These are phyloP conservation scores for Napeogenes inachia DNA, from an alignment of 2,888 invertebrate genomes.

Conservation along the genomic window DNA sequence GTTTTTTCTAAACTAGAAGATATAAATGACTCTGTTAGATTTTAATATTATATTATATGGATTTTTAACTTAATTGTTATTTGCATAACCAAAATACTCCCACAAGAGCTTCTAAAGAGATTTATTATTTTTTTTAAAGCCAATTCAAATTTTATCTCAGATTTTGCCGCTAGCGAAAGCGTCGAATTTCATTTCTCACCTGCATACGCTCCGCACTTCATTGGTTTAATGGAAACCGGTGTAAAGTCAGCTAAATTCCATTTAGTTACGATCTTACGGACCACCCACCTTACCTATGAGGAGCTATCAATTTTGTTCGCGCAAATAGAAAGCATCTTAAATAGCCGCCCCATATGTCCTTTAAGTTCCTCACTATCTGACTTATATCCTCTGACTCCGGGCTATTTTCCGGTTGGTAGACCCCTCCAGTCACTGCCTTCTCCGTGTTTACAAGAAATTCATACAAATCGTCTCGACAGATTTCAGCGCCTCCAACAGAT, in stretches of 20 bases:
- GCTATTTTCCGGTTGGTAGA: conserved; percentile 25
- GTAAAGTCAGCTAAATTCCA: conserved; percentile 25
- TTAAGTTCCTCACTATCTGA: conserved; percentile 23
- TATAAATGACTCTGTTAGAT: no score
- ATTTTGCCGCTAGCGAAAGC: conserved; percentile 32
- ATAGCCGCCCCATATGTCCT: conserved; percentile 22
- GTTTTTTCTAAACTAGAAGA: no score
- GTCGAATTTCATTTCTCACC: conserved; percentile 34
- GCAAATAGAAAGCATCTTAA: conserved; percentile 26
- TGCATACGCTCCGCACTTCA: conserved; percentile 27
- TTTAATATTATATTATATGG: no score
- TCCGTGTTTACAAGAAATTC: neutral
- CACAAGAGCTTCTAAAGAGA: no score
- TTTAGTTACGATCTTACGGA: conserved; percentile 22
- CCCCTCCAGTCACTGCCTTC: conserved; percentile 20
- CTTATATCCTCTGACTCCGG: conserved; percentile 19
- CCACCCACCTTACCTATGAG: conserved; percentile 25
- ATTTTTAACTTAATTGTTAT: no score
- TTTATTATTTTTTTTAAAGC: neutral
- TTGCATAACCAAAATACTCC: no score
- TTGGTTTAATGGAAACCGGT: conserved; percentile 24
- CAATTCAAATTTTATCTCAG: conserved; percentile 17
- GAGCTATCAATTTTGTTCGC: conserved; percentile 21
- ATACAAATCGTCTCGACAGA: neutral
- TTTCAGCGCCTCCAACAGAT: conserved; percentile 14